Evolutionary conservation across 2,113 vertebrate species (phyloP), one percentile per base, ranked within the genome.

Genomic region (Thunnus maccoyii): DNA sequence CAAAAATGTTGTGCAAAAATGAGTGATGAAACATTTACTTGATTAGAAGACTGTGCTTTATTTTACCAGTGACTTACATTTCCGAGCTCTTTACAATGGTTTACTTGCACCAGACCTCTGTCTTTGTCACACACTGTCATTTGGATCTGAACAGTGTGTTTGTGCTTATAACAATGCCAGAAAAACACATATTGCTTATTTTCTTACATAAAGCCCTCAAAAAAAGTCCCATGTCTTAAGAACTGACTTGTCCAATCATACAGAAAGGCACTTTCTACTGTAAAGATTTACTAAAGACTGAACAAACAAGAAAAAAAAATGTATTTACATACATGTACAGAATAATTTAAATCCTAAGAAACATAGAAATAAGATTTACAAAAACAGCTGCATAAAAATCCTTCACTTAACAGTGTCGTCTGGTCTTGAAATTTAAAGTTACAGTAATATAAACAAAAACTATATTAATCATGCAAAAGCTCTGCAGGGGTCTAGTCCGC

Each of bases 401-500:
- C 36, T 83, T 78, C 55, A 67, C 44, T 51, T 30, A 32, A 52
- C 15, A 47, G 71, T 32, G 58, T 73, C 3, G 4, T 57, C 18
- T 48, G 12, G n/a, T 32, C 16, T 63, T 78, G 64, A 47, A 79
- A 72, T 64, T 30, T 12, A 80, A 65, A 77, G 32, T 61, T n/a
- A 50, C 44, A 67, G 16, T 32, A 36, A 52, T 32, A 60, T 76
- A 68, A 80, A 87, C 50, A 67, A 72, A 66, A 27, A 41, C 25
- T 11, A 17, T 0, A 20, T 27, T 20, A 4, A 12, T 60, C 0
- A 70, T 47, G 55, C 8, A 18, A 60, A 86, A 88, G 41, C 30
- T 46, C 50, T 57, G 54, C 25, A 32, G 22, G 80, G 78, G 84
- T 83, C 68, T 95, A 96, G 88, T 97, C 96, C 65, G 94, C 95